Evolutionary conservation across 2,888 invertebrate species (phyloP), one percentile per base, ranked within the genome.

Genomic region (Cephus rjabovi): DNA sequence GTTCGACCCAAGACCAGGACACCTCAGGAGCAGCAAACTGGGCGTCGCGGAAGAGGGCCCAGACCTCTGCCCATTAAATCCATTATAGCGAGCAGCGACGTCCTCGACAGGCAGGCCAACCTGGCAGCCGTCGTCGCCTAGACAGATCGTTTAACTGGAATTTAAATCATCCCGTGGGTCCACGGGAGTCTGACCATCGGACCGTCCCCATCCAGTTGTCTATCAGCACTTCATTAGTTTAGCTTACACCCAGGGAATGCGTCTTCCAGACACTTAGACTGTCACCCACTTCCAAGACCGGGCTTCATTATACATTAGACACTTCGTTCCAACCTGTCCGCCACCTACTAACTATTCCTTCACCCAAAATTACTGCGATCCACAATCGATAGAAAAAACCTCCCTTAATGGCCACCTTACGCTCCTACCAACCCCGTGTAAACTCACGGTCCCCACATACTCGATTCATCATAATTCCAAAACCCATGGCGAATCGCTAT

Each of bases 51-150:
- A 33, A 71, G 31, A 31, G 15, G 71, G 12, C 12, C 71, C 79
- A 74, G 68, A 81, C 84, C 83, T 85, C 83, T 85, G 86, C 85
- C 88, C 87, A 88, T 89, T 89, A 89, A 87, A 88, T 88, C 86
- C 86, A 89, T 89, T 88, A 88, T 85, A 83, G 82, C 84, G 86
- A 86, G 82, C 86, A 84, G 79, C 84, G 85, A 83, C 83, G 84
- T 84, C 85, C 83, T 81, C 75, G 68, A 75, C 75, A 76, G 30
- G 73, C 68, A 30, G 76, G 74, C 56, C 56, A 56, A 56, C 56
- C 69, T 31, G 31, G 15, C 77, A 56, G 74, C 75, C 79, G 79
- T 79, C 83, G 76, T 75, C 79, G 79, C 79, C 75, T 84, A 83
- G 86, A 86, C 83, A 82, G 86, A 86, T 86, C 86, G 85, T 87